Evolutionary conservation across 2,113 vertebrate species (phyloP), one percentile per base, ranked within the genome.

Genomic region (Dromiciops gliroides): DNA sequence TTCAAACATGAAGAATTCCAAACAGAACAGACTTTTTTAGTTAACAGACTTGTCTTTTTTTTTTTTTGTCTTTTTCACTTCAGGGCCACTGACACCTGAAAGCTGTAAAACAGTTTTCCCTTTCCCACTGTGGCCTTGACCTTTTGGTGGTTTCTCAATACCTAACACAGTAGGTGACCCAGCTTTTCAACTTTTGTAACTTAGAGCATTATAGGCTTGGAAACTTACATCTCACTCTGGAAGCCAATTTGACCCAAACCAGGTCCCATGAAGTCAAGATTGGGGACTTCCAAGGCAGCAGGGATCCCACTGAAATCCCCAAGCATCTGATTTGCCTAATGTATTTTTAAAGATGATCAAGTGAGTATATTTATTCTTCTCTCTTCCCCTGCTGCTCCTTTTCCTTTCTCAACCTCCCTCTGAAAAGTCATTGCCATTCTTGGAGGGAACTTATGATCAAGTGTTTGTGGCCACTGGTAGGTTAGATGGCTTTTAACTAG

Each of bases 321-420:
- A 8, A 90, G 48, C 28, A 92, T 93, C 89, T 91, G 90, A 67
- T 47, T 94, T 90, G n/a, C 56, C 90, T 98, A 91, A 56, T 88
- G 6, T 93, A 48, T 96, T 90, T 95, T 95, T 95, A 95, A 93
- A 48, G 88, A 48, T 90, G 50, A 95, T 95, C 51, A 94, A 0
- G 89, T 94, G 44, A 31, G 95, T 0, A 6, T 24, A 44, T 90
- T 96, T 49, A 88, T 95, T 97, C n/a, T 89, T 48, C 56, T 97
- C 37, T 0, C 0, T 89, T 44, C 48, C 48, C 75, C 24, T 44
- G 92, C 23, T 11, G 44, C 9, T 50, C 31, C 22, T 95, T 95
- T 95, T 90, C 31, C 50, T 92, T 10, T 94, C 93, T 51, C 7
- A 0, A 9, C 92, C 47, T 52, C 26, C 91, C 95, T 91, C 0